A percentile compares a stretch with the other conserved stretches of the same genome.
phyloP scores from a whole-genome alignment of 2,113 vertebrate species.

The Protobothrops mucrosquamatus region DNA sequence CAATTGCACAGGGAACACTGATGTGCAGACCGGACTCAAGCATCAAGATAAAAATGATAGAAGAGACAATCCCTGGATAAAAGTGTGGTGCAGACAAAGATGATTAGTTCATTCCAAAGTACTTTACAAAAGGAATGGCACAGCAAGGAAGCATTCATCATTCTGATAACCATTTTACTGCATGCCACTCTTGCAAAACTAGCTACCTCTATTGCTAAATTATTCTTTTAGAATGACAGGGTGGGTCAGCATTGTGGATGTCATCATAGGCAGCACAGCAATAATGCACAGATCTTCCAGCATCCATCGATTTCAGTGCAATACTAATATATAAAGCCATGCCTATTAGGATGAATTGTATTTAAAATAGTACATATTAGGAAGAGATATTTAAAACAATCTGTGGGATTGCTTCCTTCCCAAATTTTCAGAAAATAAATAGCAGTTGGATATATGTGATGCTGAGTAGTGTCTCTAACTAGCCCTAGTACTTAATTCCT shows the following conservation, averaged over 20 bases:
- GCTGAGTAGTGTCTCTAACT: neutral
- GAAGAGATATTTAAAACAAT: neutral
- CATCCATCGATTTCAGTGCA: neutral
- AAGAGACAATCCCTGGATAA: slow-evolving; percentile 20
- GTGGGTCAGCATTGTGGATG: neutral
- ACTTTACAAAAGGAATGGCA: slow-evolving; percentile 4
- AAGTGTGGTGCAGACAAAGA: neutral
- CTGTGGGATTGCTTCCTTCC: neutral
- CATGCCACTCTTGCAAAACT: neutral
- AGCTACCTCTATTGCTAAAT: neutral
- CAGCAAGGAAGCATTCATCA: neutral
- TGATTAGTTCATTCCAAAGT: slow-evolving; percentile 1
- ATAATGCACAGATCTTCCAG: neutral
- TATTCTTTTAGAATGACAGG: neutral
- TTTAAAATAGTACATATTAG: neutral
- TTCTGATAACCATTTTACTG: neutral
- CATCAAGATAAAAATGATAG: neutral
- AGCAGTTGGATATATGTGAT: neutral
- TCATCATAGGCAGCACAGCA: neutral
- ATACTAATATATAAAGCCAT: neutral
- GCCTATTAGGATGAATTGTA: neutral
- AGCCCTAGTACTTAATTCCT: neutral
- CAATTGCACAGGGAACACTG: slow-evolving; percentile 4
- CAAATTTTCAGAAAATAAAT: neutral
- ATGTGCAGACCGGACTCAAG: neutral